Evolutionary conservation across 2,797 vertebrate genomes (phyloP).

Genomic region (Gymnoscopelus microlampas): DNA sequence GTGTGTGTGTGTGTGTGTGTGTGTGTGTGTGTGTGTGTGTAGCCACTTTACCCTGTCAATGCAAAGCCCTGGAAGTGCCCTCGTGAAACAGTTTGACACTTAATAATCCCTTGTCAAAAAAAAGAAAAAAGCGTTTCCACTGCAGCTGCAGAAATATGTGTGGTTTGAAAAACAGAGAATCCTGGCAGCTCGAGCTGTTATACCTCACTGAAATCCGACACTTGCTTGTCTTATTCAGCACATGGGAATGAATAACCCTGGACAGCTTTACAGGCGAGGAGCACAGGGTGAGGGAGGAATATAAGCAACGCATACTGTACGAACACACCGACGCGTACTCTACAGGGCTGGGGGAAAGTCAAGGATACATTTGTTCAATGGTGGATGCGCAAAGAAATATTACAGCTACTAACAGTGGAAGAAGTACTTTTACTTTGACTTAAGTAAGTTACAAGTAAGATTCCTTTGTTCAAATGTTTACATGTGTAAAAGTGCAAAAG

Average conservation of each 20-base stretch:
- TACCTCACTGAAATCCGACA: conserved; percentile 48
- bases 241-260: conserved; percentile 29
- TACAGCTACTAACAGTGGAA: no score
- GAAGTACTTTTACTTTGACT: no score
- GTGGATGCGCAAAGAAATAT: no score
- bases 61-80: conserved; percentile 25
- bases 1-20: neutral
- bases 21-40: neutral
- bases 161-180: conserved; percentile 15
- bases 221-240: conserved; percentile 30
- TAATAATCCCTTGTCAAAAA: conserved; percentile 28
- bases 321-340: conserved; percentile 20
- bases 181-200: conserved; percentile 17
- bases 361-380: conserved; percentile 8
- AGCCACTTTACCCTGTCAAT: neutral
- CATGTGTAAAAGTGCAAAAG: no score
- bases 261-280: conserved; percentile 17
- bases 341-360: neutral
- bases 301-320: conserved; percentile 14
- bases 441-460: no score
- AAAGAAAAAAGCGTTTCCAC: conserved; percentile 29
- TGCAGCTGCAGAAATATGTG: conserved; percentile 49
- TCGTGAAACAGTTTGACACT: conserved; percentile 35
- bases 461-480: no score
- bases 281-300: neutral